These are phyloP conservation scores for Catharus minimus DNA, from an alignment of 2,113 vertebrate species.

Conservation along the genomic window DNA sequence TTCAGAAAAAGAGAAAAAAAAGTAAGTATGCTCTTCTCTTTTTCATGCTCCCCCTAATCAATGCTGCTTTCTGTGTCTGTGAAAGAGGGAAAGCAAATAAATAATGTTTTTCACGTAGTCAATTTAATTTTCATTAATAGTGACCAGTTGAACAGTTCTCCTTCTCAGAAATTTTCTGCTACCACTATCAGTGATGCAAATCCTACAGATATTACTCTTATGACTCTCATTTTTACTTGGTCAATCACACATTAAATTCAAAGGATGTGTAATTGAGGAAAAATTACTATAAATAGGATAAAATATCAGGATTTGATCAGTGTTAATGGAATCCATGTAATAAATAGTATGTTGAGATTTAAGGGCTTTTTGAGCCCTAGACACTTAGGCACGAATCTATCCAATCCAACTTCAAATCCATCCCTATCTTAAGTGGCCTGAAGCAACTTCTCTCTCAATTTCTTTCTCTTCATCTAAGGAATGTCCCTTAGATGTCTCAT, in stretches of 20 bases:
- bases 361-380: background rate
- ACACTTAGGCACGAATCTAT: background rate
- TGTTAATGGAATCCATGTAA: background rate
- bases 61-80: background rate
- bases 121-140: background rate
- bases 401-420: background rate
- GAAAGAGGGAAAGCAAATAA: background rate
- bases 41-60: background rate
- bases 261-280: background rate
- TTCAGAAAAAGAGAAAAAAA: background rate
- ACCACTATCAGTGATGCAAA: background rate
- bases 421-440: background rate
- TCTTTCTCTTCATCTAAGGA: background rate
- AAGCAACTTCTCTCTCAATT: background rate
- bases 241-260: background rate
- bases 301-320: background rate
- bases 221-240: background rate
- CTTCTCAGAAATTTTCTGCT: background rate
- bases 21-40: rapidly evolving
- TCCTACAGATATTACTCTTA: background rate
- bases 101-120: background rate
- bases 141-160: background rate
- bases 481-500: background rate
- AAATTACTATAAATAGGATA: background rate
- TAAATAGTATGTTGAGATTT: background rate